Conservation (phyloP, 2,113 vertebrate species). For the Strigops habroptila region DNA sequence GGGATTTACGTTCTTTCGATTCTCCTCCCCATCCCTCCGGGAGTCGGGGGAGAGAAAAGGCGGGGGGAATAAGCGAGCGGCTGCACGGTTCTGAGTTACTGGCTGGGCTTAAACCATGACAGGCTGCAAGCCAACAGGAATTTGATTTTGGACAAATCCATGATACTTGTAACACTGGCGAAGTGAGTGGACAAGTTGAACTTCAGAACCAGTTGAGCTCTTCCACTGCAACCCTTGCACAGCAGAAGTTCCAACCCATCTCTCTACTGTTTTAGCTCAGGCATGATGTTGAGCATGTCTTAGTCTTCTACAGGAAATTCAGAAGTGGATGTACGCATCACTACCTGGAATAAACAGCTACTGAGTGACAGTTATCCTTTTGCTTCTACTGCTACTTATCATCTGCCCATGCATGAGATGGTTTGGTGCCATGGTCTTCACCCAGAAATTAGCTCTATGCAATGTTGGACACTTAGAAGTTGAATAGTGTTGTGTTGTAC, state of each 20-base stretch:
- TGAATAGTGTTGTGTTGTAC: neutral
- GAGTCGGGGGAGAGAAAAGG: neutral
- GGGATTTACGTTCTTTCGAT: neutral
- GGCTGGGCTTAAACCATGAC: neutral
- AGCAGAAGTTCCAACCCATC: neutral
- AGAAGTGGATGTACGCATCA: neutral
- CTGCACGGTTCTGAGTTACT: neutral
- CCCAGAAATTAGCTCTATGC: neutral
- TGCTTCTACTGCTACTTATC: neutral
- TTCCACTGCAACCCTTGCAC: neutral
- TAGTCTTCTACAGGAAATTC: neutral
- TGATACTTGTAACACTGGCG: neutral
- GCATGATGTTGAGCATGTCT: neutral
- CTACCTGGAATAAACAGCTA: neutral
- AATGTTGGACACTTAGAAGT: rapidly evolving
- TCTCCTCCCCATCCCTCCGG: neutral
- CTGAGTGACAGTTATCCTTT: neutral
- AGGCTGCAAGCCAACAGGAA: neutral
- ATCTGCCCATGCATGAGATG: neutral
- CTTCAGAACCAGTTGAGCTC: neutral
- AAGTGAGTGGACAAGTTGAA: neutral
- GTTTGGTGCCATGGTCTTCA: neutral
- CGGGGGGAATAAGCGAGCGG: neutral
- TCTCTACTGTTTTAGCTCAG: neutral
- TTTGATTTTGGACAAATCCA: neutral